phyloP scores from a whole-genome alignment of 2,113 vertebrate genomes.

The Atrichornis clamosus region DNA sequence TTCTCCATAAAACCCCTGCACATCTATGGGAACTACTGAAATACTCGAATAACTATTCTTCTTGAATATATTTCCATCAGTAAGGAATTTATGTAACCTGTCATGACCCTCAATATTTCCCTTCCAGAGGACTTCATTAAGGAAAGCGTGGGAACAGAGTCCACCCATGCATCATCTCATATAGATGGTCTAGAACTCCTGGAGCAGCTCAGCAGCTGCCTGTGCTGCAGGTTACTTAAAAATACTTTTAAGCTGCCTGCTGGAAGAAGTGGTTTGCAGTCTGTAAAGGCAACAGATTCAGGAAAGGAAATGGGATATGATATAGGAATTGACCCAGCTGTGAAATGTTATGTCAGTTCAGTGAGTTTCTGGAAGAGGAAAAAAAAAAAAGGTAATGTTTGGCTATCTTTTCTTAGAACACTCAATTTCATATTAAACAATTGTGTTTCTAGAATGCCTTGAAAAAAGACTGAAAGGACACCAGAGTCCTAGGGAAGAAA shows the following conservation, averaged over 20 bases:
- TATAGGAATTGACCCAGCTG: neutral
- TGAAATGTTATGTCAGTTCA: neutral
- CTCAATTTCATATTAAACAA: neutral
- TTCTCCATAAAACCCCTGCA: neutral
- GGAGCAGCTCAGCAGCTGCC: neutral
- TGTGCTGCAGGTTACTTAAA: neutral
- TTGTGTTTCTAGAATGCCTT: neutral
- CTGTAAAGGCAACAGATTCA: neutral
- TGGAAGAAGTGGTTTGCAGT: neutral
- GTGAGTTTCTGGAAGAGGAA: neutral
- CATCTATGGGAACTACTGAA: neutral
- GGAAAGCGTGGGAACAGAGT: neutral
- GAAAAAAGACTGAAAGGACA: neutral
- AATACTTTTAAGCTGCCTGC: neutral
- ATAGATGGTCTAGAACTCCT: neutral
- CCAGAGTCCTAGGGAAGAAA: neutral
- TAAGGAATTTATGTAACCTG: neutral
- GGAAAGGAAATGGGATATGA: neutral
- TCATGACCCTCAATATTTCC: neutral
- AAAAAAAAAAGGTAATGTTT: neutral
- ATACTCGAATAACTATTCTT: neutral
- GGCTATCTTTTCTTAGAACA: neutral
- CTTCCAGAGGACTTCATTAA: neutral
- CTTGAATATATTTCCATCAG: neutral
- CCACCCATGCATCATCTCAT: neutral